Percentiles rank a stretch among this genome's conserved stretches.
These are phyloP conservation scores for Lamellibrachia satsuma DNA, from an alignment of 2,888 invertebrate genomes.

Conservation along the genomic window DNA sequence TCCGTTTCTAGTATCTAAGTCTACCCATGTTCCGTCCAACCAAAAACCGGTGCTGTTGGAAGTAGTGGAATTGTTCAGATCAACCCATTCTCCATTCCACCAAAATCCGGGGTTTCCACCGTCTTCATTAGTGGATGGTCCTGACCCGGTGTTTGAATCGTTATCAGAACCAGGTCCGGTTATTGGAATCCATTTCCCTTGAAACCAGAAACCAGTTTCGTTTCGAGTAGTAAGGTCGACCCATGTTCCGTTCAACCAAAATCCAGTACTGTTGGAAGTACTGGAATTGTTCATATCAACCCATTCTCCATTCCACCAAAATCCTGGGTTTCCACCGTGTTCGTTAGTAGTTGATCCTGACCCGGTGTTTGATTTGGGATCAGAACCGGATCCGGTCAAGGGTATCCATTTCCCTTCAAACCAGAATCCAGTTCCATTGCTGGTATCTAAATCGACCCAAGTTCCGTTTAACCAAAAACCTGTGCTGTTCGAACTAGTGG, in stretches of 20 bases:
- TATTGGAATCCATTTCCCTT: not conserved
- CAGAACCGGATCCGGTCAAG: not conserved
- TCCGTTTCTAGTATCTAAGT: conserved; percentile 8
- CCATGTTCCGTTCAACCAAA: conserved; percentile 19
- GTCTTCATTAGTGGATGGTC: not conserved
- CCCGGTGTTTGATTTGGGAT: not conserved
- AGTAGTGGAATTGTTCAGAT: not conserved
- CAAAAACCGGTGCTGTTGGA: not conserved
- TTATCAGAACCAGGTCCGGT: not conserved
- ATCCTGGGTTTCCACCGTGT: not conserved
- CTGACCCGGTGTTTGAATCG: not conserved
- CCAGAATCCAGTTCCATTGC: not conserved
- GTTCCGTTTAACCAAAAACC: conserved; percentile 19
- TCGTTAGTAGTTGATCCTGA: not conserved
- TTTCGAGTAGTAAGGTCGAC: conserved; percentile 4
- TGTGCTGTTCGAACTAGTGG: not conserved
- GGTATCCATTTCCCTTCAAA: not conserved
- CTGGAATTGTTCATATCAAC: conserved; percentile 6
- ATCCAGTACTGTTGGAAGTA: not conserved
- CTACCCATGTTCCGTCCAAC: conserved; percentile 19
- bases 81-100: conserved; percentile 19
- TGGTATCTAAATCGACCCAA: conserved; percentile 1
- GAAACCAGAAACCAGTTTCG: not conserved
- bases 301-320: conserved; percentile 13
- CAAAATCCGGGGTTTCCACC: conserved; percentile 17